Conservation (phyloP, 92 coral and sea anemone genomes). For the Umimayanthus chanpuru region DNA sequence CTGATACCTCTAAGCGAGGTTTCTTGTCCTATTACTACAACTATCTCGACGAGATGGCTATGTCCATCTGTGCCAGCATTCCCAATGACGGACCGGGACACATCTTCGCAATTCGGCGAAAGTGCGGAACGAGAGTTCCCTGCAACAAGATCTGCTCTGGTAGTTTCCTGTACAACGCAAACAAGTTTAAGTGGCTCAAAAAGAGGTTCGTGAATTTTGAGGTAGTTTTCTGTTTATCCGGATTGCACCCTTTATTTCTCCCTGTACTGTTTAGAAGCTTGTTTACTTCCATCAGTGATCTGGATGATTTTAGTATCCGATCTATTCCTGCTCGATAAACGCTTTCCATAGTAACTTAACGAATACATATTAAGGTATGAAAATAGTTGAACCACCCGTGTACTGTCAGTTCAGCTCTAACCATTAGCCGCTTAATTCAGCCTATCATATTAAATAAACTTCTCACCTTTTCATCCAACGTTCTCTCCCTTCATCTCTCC, state of each 20-base stretch:
- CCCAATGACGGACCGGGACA: conserved; percentile 28
- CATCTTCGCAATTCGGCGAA: conserved; percentile 29
- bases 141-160: conserved; percentile 17
- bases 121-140: conserved; percentile 4
- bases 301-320: no score
- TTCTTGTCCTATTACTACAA: conserved; percentile 30
- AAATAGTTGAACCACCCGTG: no score
- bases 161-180: conserved; percentile 6
- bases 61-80: conserved; percentile 36
- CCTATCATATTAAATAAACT: no score
- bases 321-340: no score
- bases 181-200: conserved; percentile 13
- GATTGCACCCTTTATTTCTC: background rate
- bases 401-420: no score
- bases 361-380: no score
- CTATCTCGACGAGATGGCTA: conserved; percentile 35
- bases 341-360: no score
- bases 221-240: background rate
- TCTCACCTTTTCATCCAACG: no score
- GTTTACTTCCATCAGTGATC: background rate
- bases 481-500: no score
- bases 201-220: background rate
- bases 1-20: conserved; percentile 11
- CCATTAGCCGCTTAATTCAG: no score
- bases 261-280: background rate